Evolutionary conservation across 2,797 vertebrate genomes (phyloP).

Genomic region (Malurus leucopterus): DNA sequence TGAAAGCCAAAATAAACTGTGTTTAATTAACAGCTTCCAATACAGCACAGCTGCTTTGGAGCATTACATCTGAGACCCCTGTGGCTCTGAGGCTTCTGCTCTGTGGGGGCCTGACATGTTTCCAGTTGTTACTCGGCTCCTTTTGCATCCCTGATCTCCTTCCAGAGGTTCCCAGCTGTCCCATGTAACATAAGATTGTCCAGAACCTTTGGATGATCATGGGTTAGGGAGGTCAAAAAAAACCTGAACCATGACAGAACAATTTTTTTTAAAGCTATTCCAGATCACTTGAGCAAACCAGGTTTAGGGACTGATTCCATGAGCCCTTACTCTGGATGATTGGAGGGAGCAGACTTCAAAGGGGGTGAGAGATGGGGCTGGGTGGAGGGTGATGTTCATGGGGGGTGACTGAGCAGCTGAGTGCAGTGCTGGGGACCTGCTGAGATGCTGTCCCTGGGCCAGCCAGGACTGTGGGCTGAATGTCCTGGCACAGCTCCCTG

Average conservation of each 20-base stretch:
- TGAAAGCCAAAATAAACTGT: not conserved
- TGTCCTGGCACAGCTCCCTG: not conserved
- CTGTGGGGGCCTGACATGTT: not conserved
- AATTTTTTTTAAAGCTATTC: not conserved
- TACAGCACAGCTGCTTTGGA: not conserved
- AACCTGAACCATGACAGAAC: not conserved
- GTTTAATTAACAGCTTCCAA: not conserved
- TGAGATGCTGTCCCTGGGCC: not conserved
- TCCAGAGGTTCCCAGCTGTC: not conserved
- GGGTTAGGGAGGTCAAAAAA: not conserved
- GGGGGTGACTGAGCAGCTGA: not conserved
- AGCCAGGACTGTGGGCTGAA: not conserved
- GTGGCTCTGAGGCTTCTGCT: not conserved
- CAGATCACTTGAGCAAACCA: not conserved
- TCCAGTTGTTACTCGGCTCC: not conserved
- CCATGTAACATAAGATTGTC: not conserved
- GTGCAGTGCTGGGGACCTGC: rapidly evolving
- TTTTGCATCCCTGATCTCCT: not conserved
- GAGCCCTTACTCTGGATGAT: not conserved
- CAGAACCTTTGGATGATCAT: not conserved
- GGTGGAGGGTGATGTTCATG: not conserved
- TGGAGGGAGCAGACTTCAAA: not conserved
- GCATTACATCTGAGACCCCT: not conserved
- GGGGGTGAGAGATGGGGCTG: not conserved
- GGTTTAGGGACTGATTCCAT: not conserved